Base-by-base conservation (phyloP, 2,888 invertebrate genomes). In the Oeneis ivallda region DNA sequence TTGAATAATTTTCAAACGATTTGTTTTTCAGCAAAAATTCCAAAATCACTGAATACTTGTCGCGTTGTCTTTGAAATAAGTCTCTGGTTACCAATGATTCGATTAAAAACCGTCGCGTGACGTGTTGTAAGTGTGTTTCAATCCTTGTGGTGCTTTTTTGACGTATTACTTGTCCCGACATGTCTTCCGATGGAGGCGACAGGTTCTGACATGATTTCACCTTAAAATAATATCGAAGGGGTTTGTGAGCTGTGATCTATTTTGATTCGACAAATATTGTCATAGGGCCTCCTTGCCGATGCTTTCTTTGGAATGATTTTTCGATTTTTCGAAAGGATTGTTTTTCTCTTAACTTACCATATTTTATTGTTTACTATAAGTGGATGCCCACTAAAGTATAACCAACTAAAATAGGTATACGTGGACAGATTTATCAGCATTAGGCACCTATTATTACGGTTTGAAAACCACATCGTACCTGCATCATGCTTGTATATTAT, bases 151-250 rank as follows among this genome's bases (percentile, higher is more conserved):
- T 68, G 64, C 66, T 73, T 69, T 71, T 75, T 76, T 75, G 72
- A 72, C 69, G 74, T 71, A 72, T 71, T 75, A 73, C 76, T 76
- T 73, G 74, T 74, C 61, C 72, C 74, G 39, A 39, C 75, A 74
- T 73, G 75, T 76, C 71, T 41, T 60, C 64, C 63, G 43, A 65
- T 57, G 62, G 70, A 65, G 62, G 61, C 71, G 72, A 76, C 77
- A 77, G 74, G 75, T 75, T 68, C 69, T 59, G 68, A 72, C 75
- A 71, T 71, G 75, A 74, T 71, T 71, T 63, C 59, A 66, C 58
- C 66, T 53, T 65, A 70, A 70, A 72, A 71, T 70, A 72, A 72
- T 69, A 66, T 53, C 52, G 62, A 13, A n/a, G 15, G 56, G 54
- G 13, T 52, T 54, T 52, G 37, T 39, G 61, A 19, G 15, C 60